Conservation (phyloP, 1,140 invertebrate species). For the Proales similis region DNA sequence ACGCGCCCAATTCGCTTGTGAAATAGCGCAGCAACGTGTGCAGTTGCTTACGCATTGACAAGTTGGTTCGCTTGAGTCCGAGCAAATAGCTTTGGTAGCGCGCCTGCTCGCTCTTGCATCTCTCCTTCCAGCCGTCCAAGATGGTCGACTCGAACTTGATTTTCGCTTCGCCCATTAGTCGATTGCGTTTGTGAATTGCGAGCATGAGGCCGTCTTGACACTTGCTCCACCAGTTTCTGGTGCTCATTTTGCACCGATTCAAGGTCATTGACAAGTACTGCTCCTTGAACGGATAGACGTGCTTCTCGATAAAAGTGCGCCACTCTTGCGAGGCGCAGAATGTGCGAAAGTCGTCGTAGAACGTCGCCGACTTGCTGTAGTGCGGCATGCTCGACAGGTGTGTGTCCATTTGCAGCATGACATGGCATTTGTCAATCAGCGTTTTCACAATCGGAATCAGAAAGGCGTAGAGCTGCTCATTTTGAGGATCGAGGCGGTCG, state of each 20-base stretch:
- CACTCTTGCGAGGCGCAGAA: slow-evolving; percentile 58
- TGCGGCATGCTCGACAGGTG: slow-evolving; percentile 58
- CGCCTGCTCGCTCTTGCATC: neutral
- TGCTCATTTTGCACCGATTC: slow-evolving; percentile 41
- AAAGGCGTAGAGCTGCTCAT: slow-evolving; percentile 60
- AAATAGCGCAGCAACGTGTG: slow-evolving; percentile 15
- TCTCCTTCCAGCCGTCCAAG: slow-evolving; percentile 26
- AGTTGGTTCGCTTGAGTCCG: slow-evolving; percentile 10
- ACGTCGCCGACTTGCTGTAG: slow-evolving; percentile 56
- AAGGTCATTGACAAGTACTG: slow-evolving; percentile 39
- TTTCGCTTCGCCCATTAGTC: slow-evolving; percentile 58
- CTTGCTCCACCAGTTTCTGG: slow-evolving; percentile 59
- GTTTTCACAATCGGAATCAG: slow-evolving; percentile 62
- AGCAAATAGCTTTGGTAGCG: slow-evolving; percentile 26
- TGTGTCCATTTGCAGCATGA: slow-evolving; percentile 54
- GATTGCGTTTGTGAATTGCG: slow-evolving; percentile 57
- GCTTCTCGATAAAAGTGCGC: slow-evolving; percentile 58
- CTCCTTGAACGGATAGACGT: slow-evolving; percentile 38
- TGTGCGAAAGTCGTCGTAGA: slow-evolving; percentile 61
- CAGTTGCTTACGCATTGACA: slow-evolving; percentile 32
- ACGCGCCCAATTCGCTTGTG: slow-evolving; percentile 28
- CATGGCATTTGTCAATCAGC: slow-evolving; percentile 58
- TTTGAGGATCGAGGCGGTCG: slow-evolving; percentile 41
- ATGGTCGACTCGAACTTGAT: slow-evolving; percentile 56
- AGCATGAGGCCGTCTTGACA: slow-evolving; percentile 59